phyloP scores from a whole-genome alignment of 2,797 vertebrate species.

The Remorina albescens region DNA sequence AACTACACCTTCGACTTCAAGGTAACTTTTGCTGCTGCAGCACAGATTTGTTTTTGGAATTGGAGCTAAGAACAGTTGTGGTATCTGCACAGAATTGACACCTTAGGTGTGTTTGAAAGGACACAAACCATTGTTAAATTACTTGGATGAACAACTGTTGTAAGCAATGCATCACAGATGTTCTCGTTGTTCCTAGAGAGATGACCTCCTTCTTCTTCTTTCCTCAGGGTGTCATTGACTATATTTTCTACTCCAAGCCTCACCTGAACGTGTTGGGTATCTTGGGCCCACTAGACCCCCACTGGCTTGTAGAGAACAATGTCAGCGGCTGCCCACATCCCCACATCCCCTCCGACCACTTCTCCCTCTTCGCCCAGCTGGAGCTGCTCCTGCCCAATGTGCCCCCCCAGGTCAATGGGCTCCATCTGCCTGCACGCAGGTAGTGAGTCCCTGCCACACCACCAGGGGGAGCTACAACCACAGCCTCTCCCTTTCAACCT shows the following conservation, averaged over 20 bases:
- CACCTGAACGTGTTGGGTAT: slow-evolving; percentile 97
- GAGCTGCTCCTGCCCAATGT: slow-evolving; percentile 96
- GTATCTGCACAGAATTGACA: background rate
- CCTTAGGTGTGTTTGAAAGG: background rate
- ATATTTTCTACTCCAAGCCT: slow-evolving; percentile 99
- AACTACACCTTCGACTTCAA: slow-evolving; percentile 97
- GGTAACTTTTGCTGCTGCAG: slow-evolving; percentile 35
- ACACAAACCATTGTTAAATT: background rate
- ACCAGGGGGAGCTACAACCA: slow-evolving; percentile 69
- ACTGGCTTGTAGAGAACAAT: slow-evolving; percentile 98
- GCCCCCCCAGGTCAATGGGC: slow-evolving; percentile 94
- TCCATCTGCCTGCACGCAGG: slow-evolving; percentile 97
- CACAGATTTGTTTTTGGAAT: background rate
- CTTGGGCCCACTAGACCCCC: slow-evolving; percentile 95
- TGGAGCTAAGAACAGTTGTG: background rate
- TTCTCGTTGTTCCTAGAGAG: background rate
- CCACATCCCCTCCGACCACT: slow-evolving; percentile 99
- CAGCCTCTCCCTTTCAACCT: slow-evolving; percentile 62
- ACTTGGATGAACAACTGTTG: background rate
- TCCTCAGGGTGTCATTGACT: slow-evolving; percentile 96
- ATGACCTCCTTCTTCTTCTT: slow-evolving; percentile 17
- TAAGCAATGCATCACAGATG: too few species aligned
- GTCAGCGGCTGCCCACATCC: slow-evolving; percentile 97
- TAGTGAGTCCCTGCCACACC: slow-evolving; percentile 88
- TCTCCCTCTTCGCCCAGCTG: slow-evolving; percentile 98